Conservation (phyloP, 2,797 vertebrate genomes). For the Microchirus variegatus region DNA sequence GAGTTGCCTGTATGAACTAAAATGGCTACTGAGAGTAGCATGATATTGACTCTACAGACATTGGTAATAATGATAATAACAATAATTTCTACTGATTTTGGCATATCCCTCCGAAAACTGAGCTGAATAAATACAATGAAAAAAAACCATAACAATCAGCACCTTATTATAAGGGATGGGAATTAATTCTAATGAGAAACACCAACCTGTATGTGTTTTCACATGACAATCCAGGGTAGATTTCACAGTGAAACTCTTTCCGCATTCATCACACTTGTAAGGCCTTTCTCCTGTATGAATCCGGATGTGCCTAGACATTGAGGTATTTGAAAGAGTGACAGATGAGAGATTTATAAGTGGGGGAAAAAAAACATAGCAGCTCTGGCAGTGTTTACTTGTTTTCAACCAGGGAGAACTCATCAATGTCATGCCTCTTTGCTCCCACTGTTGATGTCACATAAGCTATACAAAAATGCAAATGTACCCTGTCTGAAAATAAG, state of each 20-base stretch:
- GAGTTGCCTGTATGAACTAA: too few relatives aligned
- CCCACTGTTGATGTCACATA: background rate
- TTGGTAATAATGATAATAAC: too few relatives aligned
- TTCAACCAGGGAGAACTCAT: background rate
- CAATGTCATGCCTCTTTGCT: background rate
- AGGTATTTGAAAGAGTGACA: conserved; percentile 1
- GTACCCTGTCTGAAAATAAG: too few relatives aligned
- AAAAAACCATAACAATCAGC: too few relatives aligned
- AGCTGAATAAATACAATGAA: too few relatives aligned
- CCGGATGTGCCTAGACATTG: conserved; percentile 87
- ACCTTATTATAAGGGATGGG: too few relatives aligned
- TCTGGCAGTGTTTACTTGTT: background rate
- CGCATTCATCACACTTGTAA: conserved; percentile 96
- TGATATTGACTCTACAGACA: too few relatives aligned
- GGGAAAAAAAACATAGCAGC: background rate
- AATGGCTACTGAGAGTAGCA: too few relatives aligned
- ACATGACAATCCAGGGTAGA: conserved; percentile 97
- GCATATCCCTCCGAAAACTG: too few relatives aligned
- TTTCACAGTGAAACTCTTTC: conserved; percentile 98
- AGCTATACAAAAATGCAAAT: background rate
- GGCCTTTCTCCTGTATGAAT: conserved; percentile 98
- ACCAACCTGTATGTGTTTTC: conserved; percentile 95
- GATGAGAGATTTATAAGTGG: background rate
- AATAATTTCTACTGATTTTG: too few relatives aligned
- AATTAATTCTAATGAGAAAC: background rate